Evolutionary conservation across 2,888 invertebrate species (phyloP).

Genomic region (Ectemnius lituratus): DNA sequence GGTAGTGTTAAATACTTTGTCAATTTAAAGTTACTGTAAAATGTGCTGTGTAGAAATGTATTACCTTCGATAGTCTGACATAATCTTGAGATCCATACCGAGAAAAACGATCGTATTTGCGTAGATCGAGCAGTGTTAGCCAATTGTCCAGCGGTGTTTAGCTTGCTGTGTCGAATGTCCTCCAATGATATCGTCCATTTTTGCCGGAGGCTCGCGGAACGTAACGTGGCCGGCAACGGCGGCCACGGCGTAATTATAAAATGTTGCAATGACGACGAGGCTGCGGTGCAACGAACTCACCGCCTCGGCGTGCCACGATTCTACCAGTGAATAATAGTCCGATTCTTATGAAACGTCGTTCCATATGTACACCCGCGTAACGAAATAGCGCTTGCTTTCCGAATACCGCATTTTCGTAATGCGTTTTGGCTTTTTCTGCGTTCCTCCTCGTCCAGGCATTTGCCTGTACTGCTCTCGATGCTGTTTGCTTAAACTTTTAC

Average conservation of each 20-base stretch:
- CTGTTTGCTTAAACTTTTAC: no score
- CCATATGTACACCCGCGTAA: constrained; percentile 29
- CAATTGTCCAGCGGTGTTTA: constrained; percentile 32
- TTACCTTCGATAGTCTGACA: no score
- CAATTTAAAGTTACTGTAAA: no score
- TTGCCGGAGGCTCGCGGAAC: constrained; percentile 65
- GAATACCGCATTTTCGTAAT: constrained; percentile 13
- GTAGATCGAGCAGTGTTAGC: constrained; percentile 36
- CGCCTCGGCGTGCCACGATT: constrained; percentile 48
- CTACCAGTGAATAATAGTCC: constrained; percentile 42
- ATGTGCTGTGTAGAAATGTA: no score
- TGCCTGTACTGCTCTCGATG: no score
- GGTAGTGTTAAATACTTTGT: no score
- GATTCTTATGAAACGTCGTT: constrained; percentile 55
- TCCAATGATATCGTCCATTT: constrained; percentile 67
- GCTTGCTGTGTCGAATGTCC: constrained; percentile 67
- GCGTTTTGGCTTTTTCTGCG: constrained; percentile 11
- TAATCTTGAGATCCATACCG: constrained; percentile 10
- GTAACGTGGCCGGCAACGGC: constrained; percentile 47
- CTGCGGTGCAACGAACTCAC: constrained; percentile 69
- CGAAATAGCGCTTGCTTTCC: constrained; percentile 16
- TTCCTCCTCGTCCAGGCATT: constrained; percentile 2
- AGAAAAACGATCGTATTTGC: constrained; percentile 39
- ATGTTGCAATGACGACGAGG: constrained; percentile 65
- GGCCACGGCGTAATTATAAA: constrained; percentile 64